phyloP scores from a whole-genome alignment of 2,113 vertebrate species.

The Notarius quadriscutis region DNA sequence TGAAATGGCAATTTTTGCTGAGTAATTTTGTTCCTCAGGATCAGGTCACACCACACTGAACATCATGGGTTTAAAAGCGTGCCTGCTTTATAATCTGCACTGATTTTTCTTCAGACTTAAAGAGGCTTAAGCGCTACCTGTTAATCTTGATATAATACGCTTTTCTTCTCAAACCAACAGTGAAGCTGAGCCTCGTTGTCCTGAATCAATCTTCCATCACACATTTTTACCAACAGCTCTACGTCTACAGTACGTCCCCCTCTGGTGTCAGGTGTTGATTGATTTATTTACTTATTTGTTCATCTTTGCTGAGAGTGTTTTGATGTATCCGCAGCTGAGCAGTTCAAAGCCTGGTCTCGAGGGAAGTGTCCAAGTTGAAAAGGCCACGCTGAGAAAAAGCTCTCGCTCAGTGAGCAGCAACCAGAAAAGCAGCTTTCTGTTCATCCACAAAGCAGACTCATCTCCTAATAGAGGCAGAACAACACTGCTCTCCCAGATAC shows the following conservation, averaged over 20 bases:
- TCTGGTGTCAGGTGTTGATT: no score
- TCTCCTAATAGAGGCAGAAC: conserved; percentile 42
- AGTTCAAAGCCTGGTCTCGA: conserved; percentile 45
- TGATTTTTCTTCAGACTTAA: conserved; percentile 33
- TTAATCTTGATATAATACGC: conserved; percentile 35
- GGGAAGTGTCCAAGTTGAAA: conserved; percentile 45
- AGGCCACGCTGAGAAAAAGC: conserved; percentile 26
- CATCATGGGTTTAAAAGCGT: conserved; percentile 4
- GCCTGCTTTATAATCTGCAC: neutral
- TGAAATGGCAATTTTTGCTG: neutral
- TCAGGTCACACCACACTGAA: neutral
- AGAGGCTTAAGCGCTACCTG: conserved; percentile 32
- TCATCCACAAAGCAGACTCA: conserved; percentile 26
- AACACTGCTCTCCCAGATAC: neutral
- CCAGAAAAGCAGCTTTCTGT: conserved; percentile 37
- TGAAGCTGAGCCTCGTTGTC: neutral
- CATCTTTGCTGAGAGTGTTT: conserved; percentile 27
- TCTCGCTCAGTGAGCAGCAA: conserved; percentile 32
- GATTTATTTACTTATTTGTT: conserved; percentile 1
- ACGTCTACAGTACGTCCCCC: neutral
- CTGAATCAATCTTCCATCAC: neutral
- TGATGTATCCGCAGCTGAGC: conserved; percentile 31
- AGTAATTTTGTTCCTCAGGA: neutral
- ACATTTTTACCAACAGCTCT: neutral
- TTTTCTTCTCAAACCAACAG: conserved; percentile 27